Evolutionary conservation across 2,113 vertebrate species (phyloP), one percentile per base, ranked within the genome.

Genomic region (Microcebus murinus): DNA sequence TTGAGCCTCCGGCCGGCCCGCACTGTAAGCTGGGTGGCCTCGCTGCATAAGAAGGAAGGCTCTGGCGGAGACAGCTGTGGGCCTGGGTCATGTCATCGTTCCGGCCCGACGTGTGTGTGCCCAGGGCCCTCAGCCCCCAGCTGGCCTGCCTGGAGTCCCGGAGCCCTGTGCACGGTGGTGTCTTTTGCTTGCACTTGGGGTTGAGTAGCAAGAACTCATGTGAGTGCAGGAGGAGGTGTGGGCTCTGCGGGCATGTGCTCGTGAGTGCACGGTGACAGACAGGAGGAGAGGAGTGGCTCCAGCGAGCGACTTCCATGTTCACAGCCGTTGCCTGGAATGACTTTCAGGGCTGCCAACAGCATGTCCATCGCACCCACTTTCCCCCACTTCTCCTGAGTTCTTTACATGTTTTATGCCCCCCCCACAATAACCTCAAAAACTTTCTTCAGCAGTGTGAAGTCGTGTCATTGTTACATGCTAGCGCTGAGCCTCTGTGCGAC

Each of bases 241-340:
- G 42, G 73, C 50, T 4, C 0, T 36, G 21, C 11, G 14, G 27
- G 12, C 8, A 13, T 0, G 3, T 0, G 20, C 29, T 42, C 8
- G 0, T 0, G 20, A 34, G 17, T 12, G 27, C 48, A 14, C 6
- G 6, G 8, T 27, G 27, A 21, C 7, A 34, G 29, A 12, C 1
- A 18, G 39, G 20, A 29, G 25, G 13, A 5, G 13, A 45, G 2
- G 55, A 0, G 8, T n/a, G 73, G 57, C 55, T 4, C 29, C 57
- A 50, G 39, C 12, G 1, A 17, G 50, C 21, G 15, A 3, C 14
- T 0, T 12, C 7, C 7, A 1, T 0, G 6, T 10, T 21, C 74
- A 10, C 7, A 7, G 82, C 36, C 8, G 0, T 34, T 4, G 4
- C 14, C 82, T 8, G 8, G 18, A 20, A 23, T 0, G 48, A 34